A percentile compares a stretch with the other conserved stretches of the same genome.
These are phyloP conservation scores for Lasioglossum vierecki DNA, from an alignment of 2,888 invertebrate genomes.

Conservation along the genomic window DNA sequence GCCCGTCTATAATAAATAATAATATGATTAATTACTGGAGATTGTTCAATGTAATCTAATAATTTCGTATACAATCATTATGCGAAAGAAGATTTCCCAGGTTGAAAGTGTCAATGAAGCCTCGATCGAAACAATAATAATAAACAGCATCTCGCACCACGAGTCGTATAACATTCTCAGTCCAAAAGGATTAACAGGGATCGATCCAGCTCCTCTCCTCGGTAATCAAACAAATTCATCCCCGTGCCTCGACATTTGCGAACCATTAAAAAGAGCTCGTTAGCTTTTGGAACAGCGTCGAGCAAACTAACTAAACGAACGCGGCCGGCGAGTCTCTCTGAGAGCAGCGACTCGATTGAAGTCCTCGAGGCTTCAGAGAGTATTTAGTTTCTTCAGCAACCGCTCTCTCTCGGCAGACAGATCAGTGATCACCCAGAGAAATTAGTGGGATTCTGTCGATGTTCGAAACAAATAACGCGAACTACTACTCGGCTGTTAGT, in stretches of 20 bases:
- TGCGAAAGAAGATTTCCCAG: no score
- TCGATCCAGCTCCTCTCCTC: not conserved
- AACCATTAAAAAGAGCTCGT: not conserved
- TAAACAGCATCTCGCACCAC: not conserved
- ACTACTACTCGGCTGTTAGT: not conserved
- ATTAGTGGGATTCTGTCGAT: not conserved
- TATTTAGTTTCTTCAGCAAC: constrained; percentile 2
- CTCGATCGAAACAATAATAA: not conserved
- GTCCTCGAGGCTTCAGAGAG: not conserved
- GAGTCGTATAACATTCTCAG: not conserved
- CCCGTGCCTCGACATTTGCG: not conserved
- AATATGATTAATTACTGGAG: no score
- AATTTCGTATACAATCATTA: no score
- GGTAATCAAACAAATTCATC: not conserved
- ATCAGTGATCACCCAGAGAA: not conserved
- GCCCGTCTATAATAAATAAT: no score
- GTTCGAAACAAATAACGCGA: constrained; percentile 8
- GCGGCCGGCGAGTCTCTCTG: not conserved
- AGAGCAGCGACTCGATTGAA: not conserved
- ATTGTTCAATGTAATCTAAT: no score
- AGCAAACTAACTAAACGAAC: not conserved
- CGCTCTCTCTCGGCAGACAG: not conserved
- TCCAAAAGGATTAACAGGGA: not conserved
- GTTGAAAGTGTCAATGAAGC: no score
- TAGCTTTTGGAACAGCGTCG: not conserved